Evolutionary conservation across 2,888 invertebrate genomes (phyloP), one percentile per base, ranked within the genome.

Genomic region (Lycaena phlaeas): DNA sequence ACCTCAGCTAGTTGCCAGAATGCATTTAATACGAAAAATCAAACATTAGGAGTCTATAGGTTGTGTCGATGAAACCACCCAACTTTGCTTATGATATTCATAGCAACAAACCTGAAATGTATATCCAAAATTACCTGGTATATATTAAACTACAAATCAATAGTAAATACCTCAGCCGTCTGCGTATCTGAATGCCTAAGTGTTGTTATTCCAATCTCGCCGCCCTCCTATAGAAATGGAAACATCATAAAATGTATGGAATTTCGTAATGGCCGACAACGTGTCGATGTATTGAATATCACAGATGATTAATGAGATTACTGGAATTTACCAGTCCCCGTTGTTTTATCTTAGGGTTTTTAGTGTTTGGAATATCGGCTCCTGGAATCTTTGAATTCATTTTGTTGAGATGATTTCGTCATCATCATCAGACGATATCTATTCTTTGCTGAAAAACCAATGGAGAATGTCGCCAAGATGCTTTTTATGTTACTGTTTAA

Each of bases 231-330:
- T 70, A 68, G 62, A 65, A 69, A 64, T 63, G 60, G 70, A 73
- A 77, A 72, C 71, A 68, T 64, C 61, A 70, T 70, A 73, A 76
- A 68, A 75, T 69, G 60, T 63, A 60, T 56, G 76, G 69, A 63
- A 77, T 75, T 56, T 59, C 49, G 55, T 67, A 68, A 67, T 63
- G 65, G 62, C 58, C 48, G 59, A 52, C 61, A 59, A 60, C 65
- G 70, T 73, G 77, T 76, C 76, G 66, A 74, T 78, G 79, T 81
- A 78, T 82, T 81, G 79, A 78, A 81, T 78, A 74, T 73, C 76
- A 72, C 66, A 68, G 69, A 77, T 81, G 77, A 82, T 79, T 77
- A 76, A 82, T 79, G 69, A 68, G 58, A 74, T 77, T 63, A 63
- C 59, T 69, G 54, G 70, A 66, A 77, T 77, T 69, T 70, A 65